Evolutionary conservation across 92 coral and sea anemone genomes (phyloP), one percentile per base, ranked within the genome.

Genomic region (Porites evermanni): DNA sequence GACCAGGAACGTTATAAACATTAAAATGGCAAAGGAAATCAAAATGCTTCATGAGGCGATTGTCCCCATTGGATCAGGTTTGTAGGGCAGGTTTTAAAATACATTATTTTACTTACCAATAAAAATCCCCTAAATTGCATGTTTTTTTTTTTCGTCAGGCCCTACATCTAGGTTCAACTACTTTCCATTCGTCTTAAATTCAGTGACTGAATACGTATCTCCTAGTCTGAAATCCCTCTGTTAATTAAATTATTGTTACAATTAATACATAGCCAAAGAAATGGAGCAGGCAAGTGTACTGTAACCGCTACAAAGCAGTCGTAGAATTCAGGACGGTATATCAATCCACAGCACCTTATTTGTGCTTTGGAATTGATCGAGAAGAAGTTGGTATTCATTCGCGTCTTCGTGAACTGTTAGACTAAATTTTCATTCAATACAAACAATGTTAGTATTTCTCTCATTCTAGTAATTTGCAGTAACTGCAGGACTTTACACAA

Each of bases 31-130:
- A 53, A 86, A 90, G 72, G 90, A 58, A 64, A 72, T 90, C 54
- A 72, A 63, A 51, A 85, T 68, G 63, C 81, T 80, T 20, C 88
- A 90, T 53, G 84, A 78, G 58, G 88, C 75, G 24, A 52, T 87
- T 81, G 93, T 90, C 59, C 84, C 93, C 26, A 74, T 90, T 54
- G 91, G 93, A 12, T 90, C 93, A 87, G 93, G 93, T 86, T 74
- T 50, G 89, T 75, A 66, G 44, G 9, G 12, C 64, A 52, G 6
- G 21, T 74, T 23, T 23, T 21, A 9, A 5, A 7, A 18, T 58
- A 73, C 21, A 26, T 75, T 65, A 19, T 56, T 70, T 26, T 47
- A 26, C 13, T 74, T 56, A 60, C 70, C 70, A 71, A 59, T 53
- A 74, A 51, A 53, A 12, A 5, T 32, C 60, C 53, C 77, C 58